Base-by-base conservation (phyloP, 2,888 invertebrate genomes). In the Caenorhabditis sp. region DNA sequence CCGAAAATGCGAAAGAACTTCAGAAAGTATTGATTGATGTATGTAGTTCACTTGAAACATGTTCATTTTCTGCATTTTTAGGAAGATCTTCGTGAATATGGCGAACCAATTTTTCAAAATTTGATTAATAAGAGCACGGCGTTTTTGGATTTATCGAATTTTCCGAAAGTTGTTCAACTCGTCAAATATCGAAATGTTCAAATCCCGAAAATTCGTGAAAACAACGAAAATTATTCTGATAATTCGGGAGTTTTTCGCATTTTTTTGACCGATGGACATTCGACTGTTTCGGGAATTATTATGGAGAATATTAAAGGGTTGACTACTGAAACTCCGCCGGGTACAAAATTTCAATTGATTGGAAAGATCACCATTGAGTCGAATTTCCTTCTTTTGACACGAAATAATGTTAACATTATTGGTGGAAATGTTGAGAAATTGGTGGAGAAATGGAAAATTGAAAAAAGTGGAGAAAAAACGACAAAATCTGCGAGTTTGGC, bases 381-480 rank as follows among this genome's bases (percentile, higher is more conserved):
- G 14, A 76, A 70, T 1, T 76, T 80, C 58, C 59, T 84, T 50
- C 58, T 82, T 52, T 67, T 85, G 21, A 60, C 56, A 12, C 53
- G 60, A n/a, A 58, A 56, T 12, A 77, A 85, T 63, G 59, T 68
- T 7, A 64, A 54, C n/a, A 63, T 84, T 1, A 50, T 85, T n/a
- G 85, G 85, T 25, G 85, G 85, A 57, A 61, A 67, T 25, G 85
- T 85, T 14, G 79, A 77, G 8, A 63, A 72, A 17, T 65, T 85
- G 50, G 77, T 85, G n/a, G 84, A 84, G 57, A 81, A 76, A 61
- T 85, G 85, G 85, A 70, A 68, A 57, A 63, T 81, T 12, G 83
- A 84, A 53, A 79, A 64, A 27, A 62, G 67, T 21, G 59, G 56
- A 59, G 67, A 53, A 0, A 68, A 63, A 49, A 67, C 36, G n/a